These are phyloP conservation scores for Suillia variegata DNA, from an alignment of 2,888 invertebrate species.

Conservation along the genomic window DNA sequence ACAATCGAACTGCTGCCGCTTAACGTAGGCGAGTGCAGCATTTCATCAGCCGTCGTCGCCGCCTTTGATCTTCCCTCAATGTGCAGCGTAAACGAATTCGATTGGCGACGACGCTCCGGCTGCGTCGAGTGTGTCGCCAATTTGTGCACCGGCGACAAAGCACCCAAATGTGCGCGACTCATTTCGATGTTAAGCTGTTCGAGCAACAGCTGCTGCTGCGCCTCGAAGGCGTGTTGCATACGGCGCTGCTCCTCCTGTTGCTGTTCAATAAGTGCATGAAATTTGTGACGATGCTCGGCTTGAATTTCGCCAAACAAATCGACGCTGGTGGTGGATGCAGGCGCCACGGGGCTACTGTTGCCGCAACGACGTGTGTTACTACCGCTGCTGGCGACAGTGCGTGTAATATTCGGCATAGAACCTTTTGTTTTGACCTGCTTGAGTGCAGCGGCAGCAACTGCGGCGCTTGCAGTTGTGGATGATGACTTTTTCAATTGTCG, in stretches of 20 bases:
- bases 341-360: not conserved
- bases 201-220: slow-evolving; percentile 68
- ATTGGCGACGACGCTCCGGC: no score
- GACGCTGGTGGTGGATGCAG: slow-evolving; percentile 10
- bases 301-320: slow-evolving; percentile 60
- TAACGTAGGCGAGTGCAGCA: slow-evolving; percentile 11
- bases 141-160: not conserved
- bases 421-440: not conserved
- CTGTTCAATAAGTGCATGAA: slow-evolving; percentile 67
- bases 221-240: slow-evolving; percentile 70
- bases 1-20: slow-evolving; percentile 18
- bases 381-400: slow-evolving; percentile 22
- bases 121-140: no score
- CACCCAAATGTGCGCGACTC: slow-evolving; percentile 26
- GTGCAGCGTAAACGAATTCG: no score
- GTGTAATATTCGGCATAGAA: no score
- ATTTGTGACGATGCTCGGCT: slow-evolving; percentile 69
- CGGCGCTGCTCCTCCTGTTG: slow-evolving; percentile 70
- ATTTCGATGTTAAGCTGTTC: slow-evolving; percentile 51
- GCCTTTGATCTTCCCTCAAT: no score
- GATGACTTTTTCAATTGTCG: not conserved
- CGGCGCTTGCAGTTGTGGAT: not conserved
- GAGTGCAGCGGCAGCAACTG: no score
- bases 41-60: no score
- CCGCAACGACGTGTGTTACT: not conserved